A percentile compares a stretch with the other conserved stretches of the same genome.
Conservation (phyloP, 2,888 invertebrate genomes). For the Argyra leucocephala region DNA sequence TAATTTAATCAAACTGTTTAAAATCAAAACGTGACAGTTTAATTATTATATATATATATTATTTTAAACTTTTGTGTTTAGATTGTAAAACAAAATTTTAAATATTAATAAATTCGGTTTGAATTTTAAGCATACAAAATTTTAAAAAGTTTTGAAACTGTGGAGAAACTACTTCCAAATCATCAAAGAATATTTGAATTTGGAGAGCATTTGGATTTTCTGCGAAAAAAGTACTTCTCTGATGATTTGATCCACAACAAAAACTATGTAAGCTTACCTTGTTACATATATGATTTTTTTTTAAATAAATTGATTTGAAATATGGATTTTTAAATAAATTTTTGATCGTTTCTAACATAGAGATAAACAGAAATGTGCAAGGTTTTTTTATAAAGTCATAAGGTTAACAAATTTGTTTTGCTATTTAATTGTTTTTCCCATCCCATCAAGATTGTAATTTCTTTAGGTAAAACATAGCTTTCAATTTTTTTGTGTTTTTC, state of each 20-base stretch:
- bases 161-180: background rate
- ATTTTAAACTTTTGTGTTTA: no score
- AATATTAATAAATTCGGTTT: no score
- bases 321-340: background rate
- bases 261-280: background rate
- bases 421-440: background rate
- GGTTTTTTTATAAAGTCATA: background rate
- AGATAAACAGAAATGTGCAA: background rate
- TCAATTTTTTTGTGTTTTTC: background rate
- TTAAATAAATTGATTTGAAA: background rate
- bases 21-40: no score
- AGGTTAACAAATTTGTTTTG: constrained; percentile 1
- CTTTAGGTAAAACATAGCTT: background rate
- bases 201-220: background rate
- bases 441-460: background rate
- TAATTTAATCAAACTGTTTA: background rate
- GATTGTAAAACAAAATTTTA: no score
- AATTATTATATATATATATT: no score
- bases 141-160: no score
- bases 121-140: no score
- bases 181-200: background rate
- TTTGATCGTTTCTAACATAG: background rate
- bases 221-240: background rate
- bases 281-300: background rate
- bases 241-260: background rate